Conservation (phyloP, 2,113 vertebrate genomes). For the Platanista minor region DNA sequence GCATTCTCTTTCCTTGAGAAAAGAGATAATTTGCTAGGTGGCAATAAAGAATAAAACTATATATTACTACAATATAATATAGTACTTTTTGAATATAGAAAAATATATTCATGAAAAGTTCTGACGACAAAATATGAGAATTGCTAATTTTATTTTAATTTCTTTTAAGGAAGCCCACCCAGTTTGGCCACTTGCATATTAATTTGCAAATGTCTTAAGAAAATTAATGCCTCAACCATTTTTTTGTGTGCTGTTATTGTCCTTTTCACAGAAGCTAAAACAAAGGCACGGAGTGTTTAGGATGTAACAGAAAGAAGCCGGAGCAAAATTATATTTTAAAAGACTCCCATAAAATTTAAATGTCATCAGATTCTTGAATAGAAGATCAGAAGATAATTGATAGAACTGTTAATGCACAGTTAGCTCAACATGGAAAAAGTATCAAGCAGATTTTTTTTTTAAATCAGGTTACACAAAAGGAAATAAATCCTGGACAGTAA, state of each 20-base stretch:
- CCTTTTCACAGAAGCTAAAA: not conserved
- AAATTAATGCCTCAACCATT: not conserved
- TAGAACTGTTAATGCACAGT: not conserved
- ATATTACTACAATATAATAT: not conserved
- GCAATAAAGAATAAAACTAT: conserved; percentile 23
- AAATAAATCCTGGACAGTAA: not conserved
- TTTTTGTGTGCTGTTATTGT: not conserved
- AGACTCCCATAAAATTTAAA: not conserved
- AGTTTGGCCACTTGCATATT: not conserved
- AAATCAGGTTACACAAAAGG: not conserved
- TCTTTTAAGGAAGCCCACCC: not conserved
- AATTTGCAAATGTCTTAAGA: not conserved
- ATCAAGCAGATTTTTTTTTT: not conserved
- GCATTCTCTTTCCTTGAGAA: not conserved
- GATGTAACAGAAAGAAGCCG: not conserved
- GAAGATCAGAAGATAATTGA: not conserved
- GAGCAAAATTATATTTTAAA: conserved; percentile 13
- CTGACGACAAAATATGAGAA: not conserved
- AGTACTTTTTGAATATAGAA: not conserved
- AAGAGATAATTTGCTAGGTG: not conserved
- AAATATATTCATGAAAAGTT: conserved; percentile 18
- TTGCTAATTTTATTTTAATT: not conserved
- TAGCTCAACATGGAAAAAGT: not conserved
- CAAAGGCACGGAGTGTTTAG: not conserved
- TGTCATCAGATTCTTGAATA: not conserved